Base-by-base conservation (phyloP, 2,797 vertebrate species). In the Neopelma chrysocephalum region DNA sequence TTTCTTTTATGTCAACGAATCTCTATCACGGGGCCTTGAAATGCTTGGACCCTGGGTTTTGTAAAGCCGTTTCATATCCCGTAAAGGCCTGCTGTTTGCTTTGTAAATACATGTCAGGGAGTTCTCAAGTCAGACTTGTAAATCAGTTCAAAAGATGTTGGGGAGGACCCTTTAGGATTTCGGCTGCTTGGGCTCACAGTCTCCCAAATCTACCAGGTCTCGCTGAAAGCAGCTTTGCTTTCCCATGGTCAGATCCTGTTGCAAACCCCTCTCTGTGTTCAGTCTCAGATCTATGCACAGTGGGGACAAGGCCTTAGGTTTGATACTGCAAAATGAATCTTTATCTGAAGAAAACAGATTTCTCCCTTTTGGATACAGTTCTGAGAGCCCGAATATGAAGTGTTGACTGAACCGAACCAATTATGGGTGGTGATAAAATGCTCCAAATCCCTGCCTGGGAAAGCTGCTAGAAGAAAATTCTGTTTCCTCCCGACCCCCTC, bases 261-360 rank as follows among this genome's bases (percentile, higher is more conserved):
- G 36, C 38, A 86, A 38, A 61, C 7, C 21, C 15, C 0, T 0
- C 31, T 53, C 31, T n/a, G 68, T 86, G 32, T 42, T 70, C 56
- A 12, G 40, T 11, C 47, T 82, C 65, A n/a, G 38, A 70, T 78
- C 62, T 54, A n/a, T 2, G 42, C 19, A 3, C 36, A 16, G 19
- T 1, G 18, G 76, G 68, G 64, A 73, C 0, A 1, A 80, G 61
- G 27, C 66, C 66, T 58, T 0, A 0, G 26, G 36, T 81, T 87
- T 83, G 76, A 38, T 71, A 15, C 0, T 50, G 53, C 40, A 65
- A 60, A 87, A 81, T 32, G 6, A 78, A 32, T 54, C 26, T 83
- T 90, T 83, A 87, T 80, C 51, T 93, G n/a, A 87, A 80, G 56
- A 75, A 80, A 91, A 65, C 42, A 54, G 58, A 47, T 71, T 90